These are phyloP conservation scores for Silurus lanzhouensis DNA, from an alignment of 2,797 vertebrate genomes.

Conservation along the genomic window DNA sequence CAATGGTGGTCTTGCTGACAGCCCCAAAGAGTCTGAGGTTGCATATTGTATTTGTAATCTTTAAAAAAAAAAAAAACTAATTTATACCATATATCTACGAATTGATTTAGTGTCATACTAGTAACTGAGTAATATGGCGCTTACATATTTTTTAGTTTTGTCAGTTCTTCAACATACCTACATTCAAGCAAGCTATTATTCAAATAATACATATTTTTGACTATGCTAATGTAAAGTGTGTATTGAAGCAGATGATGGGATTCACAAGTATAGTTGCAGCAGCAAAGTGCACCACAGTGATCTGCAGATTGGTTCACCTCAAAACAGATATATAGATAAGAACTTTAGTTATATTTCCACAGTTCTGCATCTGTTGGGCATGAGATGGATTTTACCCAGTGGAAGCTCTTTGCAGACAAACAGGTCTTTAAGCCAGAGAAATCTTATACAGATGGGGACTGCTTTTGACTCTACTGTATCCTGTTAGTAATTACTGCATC, in stretches of 20 bases:
- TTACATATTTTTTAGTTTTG: neutral
- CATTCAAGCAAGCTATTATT: neutral
- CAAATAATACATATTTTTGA: no score
- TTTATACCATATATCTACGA: neutral
- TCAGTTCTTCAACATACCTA: neutral
- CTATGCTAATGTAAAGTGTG: no score
- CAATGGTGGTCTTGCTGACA: neutral
- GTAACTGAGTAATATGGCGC: neutral
- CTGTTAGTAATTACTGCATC: constrained; percentile 45
- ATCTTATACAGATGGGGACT: constrained; percentile 35
- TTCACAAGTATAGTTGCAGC: neutral
- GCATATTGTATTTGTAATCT: no score
- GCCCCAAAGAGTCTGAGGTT: neutral
- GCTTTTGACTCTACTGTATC: constrained; percentile 25
- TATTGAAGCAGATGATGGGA: neutral
- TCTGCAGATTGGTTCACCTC: neutral
- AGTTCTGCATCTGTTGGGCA: constrained; percentile 3
- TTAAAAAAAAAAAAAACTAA: no score
- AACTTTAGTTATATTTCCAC: neutral
- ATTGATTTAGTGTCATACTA: neutral
- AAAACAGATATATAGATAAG: neutral
- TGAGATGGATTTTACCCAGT: neutral
- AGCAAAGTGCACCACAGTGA: neutral
- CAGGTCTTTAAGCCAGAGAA: constrained; percentile 9
- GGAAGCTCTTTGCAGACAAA: constrained; percentile 18